These are phyloP conservation scores for Xerus rutilus DNA, from an alignment of 2,797 vertebrate genomes.

Conservation along the genomic window DNA sequence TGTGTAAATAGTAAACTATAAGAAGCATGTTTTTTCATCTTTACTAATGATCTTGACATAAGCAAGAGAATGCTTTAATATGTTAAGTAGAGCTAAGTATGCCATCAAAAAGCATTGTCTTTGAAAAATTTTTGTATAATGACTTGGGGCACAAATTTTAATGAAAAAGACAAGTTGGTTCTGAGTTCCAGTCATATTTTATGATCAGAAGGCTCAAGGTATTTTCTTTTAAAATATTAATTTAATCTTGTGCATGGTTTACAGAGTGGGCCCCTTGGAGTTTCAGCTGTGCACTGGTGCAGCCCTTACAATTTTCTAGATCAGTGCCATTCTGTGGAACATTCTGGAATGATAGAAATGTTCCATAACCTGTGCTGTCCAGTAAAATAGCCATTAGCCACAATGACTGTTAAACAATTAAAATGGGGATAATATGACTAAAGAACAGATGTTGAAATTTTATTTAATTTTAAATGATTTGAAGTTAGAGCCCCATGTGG, in stretches of 20 bases:
- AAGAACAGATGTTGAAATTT: slow-evolving; percentile 48
- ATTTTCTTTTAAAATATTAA: slow-evolving; percentile 59
- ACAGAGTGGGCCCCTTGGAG: background rate
- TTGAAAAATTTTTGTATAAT: slow-evolving; percentile 56
- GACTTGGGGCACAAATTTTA: slow-evolving; percentile 54
- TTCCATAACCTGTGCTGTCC: background rate
- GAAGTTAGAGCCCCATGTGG: background rate
- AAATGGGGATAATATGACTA: background rate
- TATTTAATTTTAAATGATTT: slow-evolving; percentile 66
- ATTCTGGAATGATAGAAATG: background rate
- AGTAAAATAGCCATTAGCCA: background rate
- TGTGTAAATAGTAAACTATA: slow-evolving; percentile 86
- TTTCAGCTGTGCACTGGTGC: background rate
- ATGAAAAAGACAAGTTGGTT: slow-evolving; percentile 39
- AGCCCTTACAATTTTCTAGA: background rate
- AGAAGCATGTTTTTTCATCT: slow-evolving; percentile 85
- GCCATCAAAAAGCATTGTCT: slow-evolving; percentile 64
- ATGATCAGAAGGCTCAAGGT: slow-evolving; percentile 44
- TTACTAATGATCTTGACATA: slow-evolving; percentile 83
- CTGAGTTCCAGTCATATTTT: slow-evolving; percentile 40
- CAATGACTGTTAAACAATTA: background rate
- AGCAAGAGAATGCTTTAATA: slow-evolving; percentile 79
- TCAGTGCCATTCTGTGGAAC: background rate
- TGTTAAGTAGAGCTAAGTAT: slow-evolving; percentile 71
- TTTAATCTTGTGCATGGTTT: slow-evolving; percentile 43